Evolutionary conservation across 1,140 invertebrate species (phyloP), one percentile per base, ranked within the genome.

Genomic region (Solenopsis fugax): DNA sequence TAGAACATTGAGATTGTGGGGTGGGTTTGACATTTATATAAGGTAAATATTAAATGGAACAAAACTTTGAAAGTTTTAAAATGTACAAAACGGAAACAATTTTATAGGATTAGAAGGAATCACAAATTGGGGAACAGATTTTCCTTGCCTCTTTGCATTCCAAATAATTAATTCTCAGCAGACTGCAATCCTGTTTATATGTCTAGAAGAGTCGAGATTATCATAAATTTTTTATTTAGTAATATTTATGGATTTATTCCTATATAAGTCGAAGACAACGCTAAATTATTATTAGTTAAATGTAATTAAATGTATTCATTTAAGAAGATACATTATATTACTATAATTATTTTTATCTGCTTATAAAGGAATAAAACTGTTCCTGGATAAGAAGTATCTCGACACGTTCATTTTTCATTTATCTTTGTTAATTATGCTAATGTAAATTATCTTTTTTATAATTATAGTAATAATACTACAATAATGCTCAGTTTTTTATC

Each of bases 211-310:
- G 41, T 54, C 24, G 16, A 54, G 16, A 45, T 5, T 41, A 41
- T n/a, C n/a, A n/a, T 41, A 29, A 29, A 29, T 69, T 13, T 54
- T 0, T 48, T 78, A 78, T 78, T 78, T 18, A 37, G 9, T 48
- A 80, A 67, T 80, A 7, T 56, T 18, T 71, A 1, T 37, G 7
- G 24, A 69, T 69, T 69, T 56, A 54, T 56, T 54, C 34, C 34
- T 81, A 69, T 81, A 41, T 69, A 69, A 81, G 45, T 69, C 34
- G n/a, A 69, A 71, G n/a, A 18, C 21, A 52, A 80, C 24, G 3
- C n/a, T 52, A 50, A 80, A 67, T 80, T 34, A 80, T 52, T 29
- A 77, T 64, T 77, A 37, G 12, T 64, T 34, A 77, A 80, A 18
- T 21, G 3, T 60, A 60, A 62, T 24, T 62, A 29, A n/a, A 34